Evolutionary conservation across 2,797 vertebrate species (phyloP).

Genomic region (Lutjanus campechanus): DNA sequence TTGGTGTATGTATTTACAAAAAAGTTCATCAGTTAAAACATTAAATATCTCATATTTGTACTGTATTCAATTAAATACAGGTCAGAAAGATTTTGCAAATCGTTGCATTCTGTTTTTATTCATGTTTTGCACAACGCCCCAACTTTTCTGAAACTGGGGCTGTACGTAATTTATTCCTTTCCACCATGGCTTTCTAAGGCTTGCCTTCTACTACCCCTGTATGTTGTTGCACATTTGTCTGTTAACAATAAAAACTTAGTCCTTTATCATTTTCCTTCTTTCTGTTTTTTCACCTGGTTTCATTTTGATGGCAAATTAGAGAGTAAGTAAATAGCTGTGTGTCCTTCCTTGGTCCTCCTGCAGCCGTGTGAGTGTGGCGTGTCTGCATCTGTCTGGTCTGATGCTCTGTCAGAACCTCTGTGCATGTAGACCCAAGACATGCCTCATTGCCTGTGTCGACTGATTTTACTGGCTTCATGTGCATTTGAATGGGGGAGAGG

Average conservation of each 20-base stretch:
- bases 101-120: too few species aligned
- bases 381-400: conserved; percentile 75
- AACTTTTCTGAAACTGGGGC: too few species aligned
- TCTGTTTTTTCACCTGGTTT: conserved; percentile 76
- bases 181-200: conserved; percentile 32
- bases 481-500: conserved; percentile 33
- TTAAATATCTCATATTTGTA: too few species aligned
- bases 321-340: conserved; percentile 86
- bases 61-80: too few species aligned
- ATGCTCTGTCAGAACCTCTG: conserved; percentile 71
- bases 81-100: too few species aligned
- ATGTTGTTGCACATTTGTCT: conserved; percentile 65
- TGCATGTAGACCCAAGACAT: conserved; percentile 67
- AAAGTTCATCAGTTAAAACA: too few species aligned
- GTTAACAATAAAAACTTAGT: conserved; percentile 63
- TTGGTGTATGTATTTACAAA: too few species aligned
- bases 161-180: conserved; percentile 22
- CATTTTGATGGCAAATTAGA: conserved; percentile 87
- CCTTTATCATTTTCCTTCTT: conserved; percentile 76
- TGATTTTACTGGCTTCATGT: conserved; percentile 48
- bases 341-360: conserved; percentile 62
- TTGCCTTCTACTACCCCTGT: conserved; percentile 44
- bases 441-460: conserved; percentile 69
- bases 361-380: conserved; percentile 74
- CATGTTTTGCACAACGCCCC: too few species aligned